Base-by-base conservation (phyloP, 2,888 invertebrate species). In the Habroteleia sp. region DNA sequence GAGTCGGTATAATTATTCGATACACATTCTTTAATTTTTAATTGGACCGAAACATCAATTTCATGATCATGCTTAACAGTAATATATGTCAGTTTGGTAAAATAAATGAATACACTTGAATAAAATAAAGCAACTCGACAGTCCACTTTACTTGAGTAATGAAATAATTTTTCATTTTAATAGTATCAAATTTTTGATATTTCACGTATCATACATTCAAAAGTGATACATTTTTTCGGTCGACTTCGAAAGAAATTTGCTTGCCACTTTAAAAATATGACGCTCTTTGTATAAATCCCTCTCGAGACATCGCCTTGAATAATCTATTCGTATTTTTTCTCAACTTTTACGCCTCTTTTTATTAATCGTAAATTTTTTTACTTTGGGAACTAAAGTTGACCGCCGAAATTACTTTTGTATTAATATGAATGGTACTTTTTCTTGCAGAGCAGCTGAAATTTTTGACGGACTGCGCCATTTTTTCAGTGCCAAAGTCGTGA, bases 391-490 rank as follows among this genome's bases (percentile, higher is more conserved):
- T n/a, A n/a, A 37, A 48, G 46, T 46, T 29, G 13, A 11, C 60
- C 29, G 48, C 48, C 48, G 48, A 20, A 20, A 48, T 48, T 62
- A 37, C 29, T 14, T n/a, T 13, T 5, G 20, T 14, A 46, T 20
- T 25, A 31, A 66, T 20, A 48, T 41, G 25, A 27, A 68, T 69
- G 31, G 14, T 4, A 13, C 5, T 50, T 48, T 50, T 48, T 37
- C 42, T 87, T 65, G 77, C 81, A 80, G 89, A 82, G 58, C 85
- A 58, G 72, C 80, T 69, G 77, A 87, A 78, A 58, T 84, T 11
- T 65, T 84, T 8, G 83, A 84, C 42, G 81, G 77, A 0, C 62
- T 87, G 1, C 76, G 65, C 46, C 35, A 78, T 4, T 78, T 82
- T 10, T 80, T 87, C 25, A 80, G 83, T 0, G 77, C 77, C 0